Base-by-base conservation (phyloP, 2,888 invertebrate genomes). In the Hedya salicella region DNA sequence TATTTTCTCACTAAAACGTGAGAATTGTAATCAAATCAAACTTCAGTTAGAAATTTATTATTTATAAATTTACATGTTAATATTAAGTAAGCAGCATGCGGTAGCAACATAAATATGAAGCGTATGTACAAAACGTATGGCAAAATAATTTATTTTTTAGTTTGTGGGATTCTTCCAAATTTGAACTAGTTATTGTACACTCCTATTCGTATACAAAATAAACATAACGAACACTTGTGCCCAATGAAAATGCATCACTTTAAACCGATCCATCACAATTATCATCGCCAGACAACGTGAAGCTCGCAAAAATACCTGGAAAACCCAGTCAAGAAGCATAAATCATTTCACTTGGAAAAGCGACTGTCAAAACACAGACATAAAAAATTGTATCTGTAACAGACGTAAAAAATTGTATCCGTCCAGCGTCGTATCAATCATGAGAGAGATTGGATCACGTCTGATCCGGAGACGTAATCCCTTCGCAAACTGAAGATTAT, bases 381-480 rank as follows among this genome's bases (percentile, higher is more conserved):
- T 80, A 81, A 83, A 85, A 84, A 79, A 80, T 78, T 77, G 79
- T 75, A 75, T 77, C 77, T 75, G 78, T 16, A 32, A 46, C 72
- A 70, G 74, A 78, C 77, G 79, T 81, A 82, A 84, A 85, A 84
- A 79, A 81, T 78, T 77, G 78, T 75, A 75, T 77, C 77, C 75
- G 78, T 75, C 78, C 74, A 68, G 70, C 75, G 74, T 77, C 79
- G 71, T 81, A 86, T 87, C 86, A 83, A 85, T 87, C 85, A 85
- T 77, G 71, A 70, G 67, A 63, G 79, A 79, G 82, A 85, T 84
- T 83, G 85, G 79, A 82, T 83, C 83, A 83, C 82, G 83, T 83
- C 68, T 69, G 68, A 40, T 59, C 75, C 72, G 70, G 71, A 57
- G 66, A 68, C 68, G 64, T 70, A 70, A 71, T 70, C 66, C 65